Percentiles rank a stretch among this genome's conserved stretches.
Evolutionary conservation across 1,140 invertebrate genomes (phyloP).

Genomic region (Leptinotarsa defecta): DNA sequence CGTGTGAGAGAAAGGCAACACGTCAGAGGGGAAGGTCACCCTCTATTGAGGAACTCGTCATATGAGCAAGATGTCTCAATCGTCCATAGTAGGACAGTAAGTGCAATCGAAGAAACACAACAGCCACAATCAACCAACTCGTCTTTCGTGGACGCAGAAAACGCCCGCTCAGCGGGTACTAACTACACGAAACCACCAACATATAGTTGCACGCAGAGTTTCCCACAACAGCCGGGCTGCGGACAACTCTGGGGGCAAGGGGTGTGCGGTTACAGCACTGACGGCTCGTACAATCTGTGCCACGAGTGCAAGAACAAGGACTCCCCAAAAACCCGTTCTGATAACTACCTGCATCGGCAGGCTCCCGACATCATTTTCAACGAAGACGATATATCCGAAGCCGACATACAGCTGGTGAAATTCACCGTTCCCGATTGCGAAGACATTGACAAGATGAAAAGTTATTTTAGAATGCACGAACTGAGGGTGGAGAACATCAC

Average conservation of each 20-base stretch:
- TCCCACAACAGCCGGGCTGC: conserved; percentile 59
- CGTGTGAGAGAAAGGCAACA: conserved; percentile 55
- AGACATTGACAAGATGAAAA: conserved; percentile 44
- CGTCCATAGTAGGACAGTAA: neutral
- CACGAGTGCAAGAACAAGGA: conserved; percentile 60
- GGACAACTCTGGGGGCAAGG: conserved; percentile 54
- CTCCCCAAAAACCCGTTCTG: conserved; percentile 37
- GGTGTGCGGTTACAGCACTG: conserved; percentile 58
- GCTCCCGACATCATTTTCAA: conserved; percentile 53
- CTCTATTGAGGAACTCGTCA: conserved; percentile 45
- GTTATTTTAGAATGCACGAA: conserved; percentile 42
- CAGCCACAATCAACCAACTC: neutral
- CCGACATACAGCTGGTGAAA: conserved; percentile 43
- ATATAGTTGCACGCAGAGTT: conserved; percentile 30
- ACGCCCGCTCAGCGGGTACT: conserved; percentile 13
- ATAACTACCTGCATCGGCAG: conserved; percentile 35
- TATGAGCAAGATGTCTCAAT: neutral
- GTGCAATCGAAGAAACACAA: neutral
- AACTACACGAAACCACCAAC: neutral
- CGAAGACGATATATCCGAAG: conserved; percentile 48
- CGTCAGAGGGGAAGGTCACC: conserved; percentile 57
- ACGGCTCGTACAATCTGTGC: conserved; percentile 59
- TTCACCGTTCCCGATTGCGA: conserved; percentile 45
- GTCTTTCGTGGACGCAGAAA: conserved; percentile 19
- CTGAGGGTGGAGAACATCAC: conserved; percentile 56